phyloP scores from a whole-genome alignment of 2,797 vertebrate genomes.

The Nannoperca obscura region DNA sequence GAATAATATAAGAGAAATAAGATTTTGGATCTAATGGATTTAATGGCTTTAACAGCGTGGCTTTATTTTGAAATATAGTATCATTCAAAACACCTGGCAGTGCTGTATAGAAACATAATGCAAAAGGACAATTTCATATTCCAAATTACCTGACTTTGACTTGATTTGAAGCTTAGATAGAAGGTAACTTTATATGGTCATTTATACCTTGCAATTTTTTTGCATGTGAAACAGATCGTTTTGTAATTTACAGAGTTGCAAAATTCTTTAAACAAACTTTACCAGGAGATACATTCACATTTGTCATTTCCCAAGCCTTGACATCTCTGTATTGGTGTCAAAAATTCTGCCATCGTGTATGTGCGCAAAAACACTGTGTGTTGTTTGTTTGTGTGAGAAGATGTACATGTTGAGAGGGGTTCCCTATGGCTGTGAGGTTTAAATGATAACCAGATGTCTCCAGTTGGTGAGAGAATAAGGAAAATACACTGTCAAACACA shows the following conservation, averaged over 20 bases:
- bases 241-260: background rate
- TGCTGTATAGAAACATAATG: background rate
- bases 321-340: conserved; percentile 15
- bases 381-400: conserved; percentile 40
- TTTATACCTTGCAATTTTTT: background rate
- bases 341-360: background rate
- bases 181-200: too few relatives aligned
- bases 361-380: background rate
- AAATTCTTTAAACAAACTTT: background rate
- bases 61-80: background rate
- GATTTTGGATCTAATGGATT: background rate
- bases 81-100: background rate
- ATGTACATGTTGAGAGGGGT: conserved; percentile 43
- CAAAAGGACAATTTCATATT: conserved; percentile 10
- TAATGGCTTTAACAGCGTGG: background rate
- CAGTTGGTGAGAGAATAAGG: conserved; percentile 64
- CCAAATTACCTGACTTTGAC: background rate
- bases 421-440: conserved; percentile 57
- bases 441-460: conserved; percentile 76
- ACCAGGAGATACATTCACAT: background rate
- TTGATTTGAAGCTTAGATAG: background rate
- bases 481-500: conserved; percentile 72
- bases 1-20: background rate
- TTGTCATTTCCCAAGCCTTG: background rate
- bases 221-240: background rate